Evolutionary conservation across 2,797 vertebrate genomes (phyloP).

Genomic region (Siniperca undulata): DNA sequence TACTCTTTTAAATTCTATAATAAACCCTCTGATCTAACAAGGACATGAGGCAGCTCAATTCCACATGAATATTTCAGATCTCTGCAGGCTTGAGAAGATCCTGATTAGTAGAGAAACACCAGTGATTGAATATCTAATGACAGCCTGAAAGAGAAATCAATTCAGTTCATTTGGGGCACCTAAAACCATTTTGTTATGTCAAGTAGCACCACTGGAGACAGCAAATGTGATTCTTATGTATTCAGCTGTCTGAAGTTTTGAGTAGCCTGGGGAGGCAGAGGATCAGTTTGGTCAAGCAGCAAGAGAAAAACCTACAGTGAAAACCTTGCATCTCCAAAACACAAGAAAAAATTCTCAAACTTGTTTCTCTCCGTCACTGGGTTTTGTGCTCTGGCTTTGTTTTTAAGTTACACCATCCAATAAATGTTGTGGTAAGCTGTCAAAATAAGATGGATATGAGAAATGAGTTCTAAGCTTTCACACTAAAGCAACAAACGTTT

Average conservation of each 20-base stretch:
- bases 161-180: not conserved
- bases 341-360: not conserved
- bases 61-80: conserved; percentile 4
- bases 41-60: conserved; percentile 12
- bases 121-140: conserved; percentile 7
- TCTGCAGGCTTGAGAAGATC: conserved; percentile 13
- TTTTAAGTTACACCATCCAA: not conserved
- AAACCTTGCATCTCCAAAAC: conserved; percentile 1
- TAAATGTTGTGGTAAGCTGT: not conserved
- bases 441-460: not conserved
- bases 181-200: not conserved
- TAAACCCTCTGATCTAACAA: not conserved
- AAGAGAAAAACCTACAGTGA: not conserved
- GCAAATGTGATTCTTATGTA: not conserved
- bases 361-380: not conserved
- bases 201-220: not conserved
- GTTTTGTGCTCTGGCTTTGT: not conserved
- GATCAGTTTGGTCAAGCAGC: not conserved
- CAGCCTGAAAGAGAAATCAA: not conserved
- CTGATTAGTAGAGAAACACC: conserved; percentile 2
- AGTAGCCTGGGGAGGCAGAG: not conserved
- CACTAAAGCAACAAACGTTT: not conserved
- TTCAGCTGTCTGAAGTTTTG: not conserved
- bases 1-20: conserved; percentile 4
- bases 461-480: not conserved